Evolutionary conservation across 2,888 invertebrate species (phyloP).

Genomic region (Lithophane ornitopus): DNA sequence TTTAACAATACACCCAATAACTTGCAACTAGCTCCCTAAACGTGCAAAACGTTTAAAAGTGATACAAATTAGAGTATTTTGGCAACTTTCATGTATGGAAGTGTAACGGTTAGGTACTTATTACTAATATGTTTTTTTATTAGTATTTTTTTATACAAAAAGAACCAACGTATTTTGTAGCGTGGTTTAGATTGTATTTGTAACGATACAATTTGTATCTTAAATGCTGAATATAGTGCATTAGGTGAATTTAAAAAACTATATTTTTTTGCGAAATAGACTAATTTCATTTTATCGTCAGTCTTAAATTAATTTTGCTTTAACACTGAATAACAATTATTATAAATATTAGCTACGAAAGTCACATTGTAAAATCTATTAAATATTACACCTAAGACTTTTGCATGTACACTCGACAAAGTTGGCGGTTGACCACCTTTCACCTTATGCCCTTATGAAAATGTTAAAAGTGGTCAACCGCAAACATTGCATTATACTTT

Average conservation of each 20-base stretch:
- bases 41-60: conserved; percentile 61
- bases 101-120: conserved; percentile 64
- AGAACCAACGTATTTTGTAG: conserved; percentile 32
- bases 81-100: conserved; percentile 74
- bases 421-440: not conserved
- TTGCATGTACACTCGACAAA: not conserved
- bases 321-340: not conserved
- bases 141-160: conserved; percentile 54
- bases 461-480: not conserved
- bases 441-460: not conserved
- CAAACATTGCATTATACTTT: not conserved
- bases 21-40: conserved; percentile 63
- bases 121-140: conserved; percentile 47
- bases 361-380: not conserved
- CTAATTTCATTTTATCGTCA: not conserved
- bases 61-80: conserved; percentile 70
- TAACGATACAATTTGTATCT: conserved; percentile 22
- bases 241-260: not conserved
- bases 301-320: conserved; percentile 2
- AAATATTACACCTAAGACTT: not conserved
- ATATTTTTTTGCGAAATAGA: not conserved
- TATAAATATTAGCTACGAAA: not conserved
- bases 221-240: too few species aligned
- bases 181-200: not conserved
- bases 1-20: conserved; percentile 41